Percentiles rank a stretch among this genome's conserved stretches.
Conservation (phyloP, 2,888 invertebrate species). For the Lottia gigantea region DNA sequence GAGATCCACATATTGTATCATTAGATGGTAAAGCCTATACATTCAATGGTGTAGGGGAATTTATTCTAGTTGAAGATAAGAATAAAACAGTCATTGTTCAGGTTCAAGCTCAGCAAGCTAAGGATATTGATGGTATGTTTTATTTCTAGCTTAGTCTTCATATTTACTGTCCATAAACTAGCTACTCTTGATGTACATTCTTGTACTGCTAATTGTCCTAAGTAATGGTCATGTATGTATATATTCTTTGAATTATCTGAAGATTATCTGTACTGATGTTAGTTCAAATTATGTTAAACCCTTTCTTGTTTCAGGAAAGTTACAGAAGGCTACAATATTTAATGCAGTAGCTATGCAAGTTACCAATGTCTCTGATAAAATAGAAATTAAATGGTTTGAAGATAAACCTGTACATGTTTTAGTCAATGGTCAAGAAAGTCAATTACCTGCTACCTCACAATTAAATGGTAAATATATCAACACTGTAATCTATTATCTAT, state of each 20-base stretch:
- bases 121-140: conserved; percentile 41
- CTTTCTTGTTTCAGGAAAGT: conserved; percentile 40
- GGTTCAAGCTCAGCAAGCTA: conserved; percentile 48
- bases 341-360: conserved; percentile 46
- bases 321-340: conserved; percentile 56
- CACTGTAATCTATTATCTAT: no score
- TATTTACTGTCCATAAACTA: no score
- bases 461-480: conserved; percentile 36
- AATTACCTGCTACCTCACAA: conserved; percentile 41
- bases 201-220: no score
- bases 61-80: conserved; percentile 45
- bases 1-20: conserved; percentile 60
- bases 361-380: conserved; percentile 35
- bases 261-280: no score
- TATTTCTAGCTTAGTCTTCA: no score
- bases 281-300: no score
- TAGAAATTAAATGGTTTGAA: conserved; percentile 39
- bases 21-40: conserved; percentile 54
- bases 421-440: conserved; percentile 32
- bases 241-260: no score
- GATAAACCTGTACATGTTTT: conserved; percentile 35
- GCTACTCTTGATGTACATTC: no score
- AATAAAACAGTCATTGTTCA: conserved; percentile 44
- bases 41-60: conserved; percentile 59
- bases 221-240: no score